A percentile compares a stretch with the other conserved stretches of the same genome.
phyloP scores from a whole-genome alignment of 2,797 vertebrate genomes.

The Melanotaenia trifasciata region DNA sequence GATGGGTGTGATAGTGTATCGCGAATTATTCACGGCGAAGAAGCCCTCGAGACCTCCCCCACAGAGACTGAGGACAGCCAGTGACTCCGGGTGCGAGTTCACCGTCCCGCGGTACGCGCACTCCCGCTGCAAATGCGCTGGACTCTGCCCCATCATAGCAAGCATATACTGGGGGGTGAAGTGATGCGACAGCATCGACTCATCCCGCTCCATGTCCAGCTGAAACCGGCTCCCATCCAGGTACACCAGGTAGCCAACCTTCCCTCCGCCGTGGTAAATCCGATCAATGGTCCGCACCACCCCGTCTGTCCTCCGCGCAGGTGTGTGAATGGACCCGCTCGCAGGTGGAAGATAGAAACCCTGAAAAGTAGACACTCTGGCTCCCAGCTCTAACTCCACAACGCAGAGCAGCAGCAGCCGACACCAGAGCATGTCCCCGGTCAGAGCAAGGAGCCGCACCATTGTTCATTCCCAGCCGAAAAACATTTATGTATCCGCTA shows the following conservation, averaged over 20 bases:
- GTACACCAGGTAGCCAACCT: conserved; percentile 92
- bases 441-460: conserved; percentile 70
- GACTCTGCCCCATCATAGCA: conserved; percentile 60
- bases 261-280: conserved; percentile 92
- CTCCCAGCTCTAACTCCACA: conserved; percentile 60
- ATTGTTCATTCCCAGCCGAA: conserved; percentile 68
- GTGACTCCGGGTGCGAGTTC: conserved; percentile 88
- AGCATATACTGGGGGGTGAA: conserved; percentile 74
- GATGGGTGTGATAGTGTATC: conserved; percentile 89
- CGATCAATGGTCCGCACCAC: conserved; percentile 88
- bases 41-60: conserved; percentile 91
- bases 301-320: conserved; percentile 81
- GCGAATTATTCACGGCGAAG: conserved; percentile 89
- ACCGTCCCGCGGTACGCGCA: conserved; percentile 93
- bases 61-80: conserved; percentile 92
- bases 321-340: conserved; percentile 75
- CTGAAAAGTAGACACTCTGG: conserved; percentile 58
- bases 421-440: conserved; percentile 64
- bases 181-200: conserved; percentile 79
- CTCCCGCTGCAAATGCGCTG: conserved; percentile 69
- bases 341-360: conserved; percentile 79
- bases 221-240: conserved; percentile 89
- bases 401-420: conserved; percentile 74
- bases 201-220: conserved; percentile 92
- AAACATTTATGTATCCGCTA: conserved; percentile 63